These are phyloP conservation scores for Dasysyrphus tricinctus DNA, from an alignment of 2,888 invertebrate genomes.

Conservation along the genomic window DNA sequence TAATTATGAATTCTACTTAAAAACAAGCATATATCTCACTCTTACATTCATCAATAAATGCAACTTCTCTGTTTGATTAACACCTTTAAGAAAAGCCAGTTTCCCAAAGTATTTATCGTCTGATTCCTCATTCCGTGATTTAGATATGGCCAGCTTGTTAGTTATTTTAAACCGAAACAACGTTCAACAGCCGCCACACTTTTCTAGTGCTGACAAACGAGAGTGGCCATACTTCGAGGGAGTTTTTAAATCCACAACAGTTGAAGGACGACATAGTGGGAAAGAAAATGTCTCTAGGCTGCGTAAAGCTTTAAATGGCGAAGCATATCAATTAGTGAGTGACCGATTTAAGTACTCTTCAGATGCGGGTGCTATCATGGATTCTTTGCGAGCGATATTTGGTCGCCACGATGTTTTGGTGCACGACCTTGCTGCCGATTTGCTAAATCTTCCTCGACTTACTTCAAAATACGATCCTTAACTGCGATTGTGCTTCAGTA, in stretches of 20 bases:
- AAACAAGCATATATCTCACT: no score
- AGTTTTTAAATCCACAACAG: constrained; percentile 12
- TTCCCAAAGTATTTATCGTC: background rate
- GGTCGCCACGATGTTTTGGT: no score
- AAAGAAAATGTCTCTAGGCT: constrained; percentile 20
- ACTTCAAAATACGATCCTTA: constrained; percentile 23
- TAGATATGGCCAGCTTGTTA: background rate
- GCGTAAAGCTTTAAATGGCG: constrained; percentile 18
- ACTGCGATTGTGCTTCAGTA: no score
- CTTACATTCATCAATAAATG: no score
- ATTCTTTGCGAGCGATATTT: background rate
- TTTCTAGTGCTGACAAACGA: constrained; percentile 3
- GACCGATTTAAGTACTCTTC: constrained; percentile 24
- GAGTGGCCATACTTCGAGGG: constrained; percentile 21
- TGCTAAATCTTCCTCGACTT: constrained; percentile 4
- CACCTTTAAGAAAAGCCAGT: background rate
- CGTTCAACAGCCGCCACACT: constrained; percentile 2
- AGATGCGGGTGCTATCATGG: constrained; percentile 29
- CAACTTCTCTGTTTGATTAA: no score
- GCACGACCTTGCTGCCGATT: background rate
- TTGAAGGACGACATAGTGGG: constrained; percentile 8
- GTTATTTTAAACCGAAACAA: constrained; percentile 3
- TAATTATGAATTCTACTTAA: no score
- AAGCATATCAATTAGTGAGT: constrained; percentile 29
- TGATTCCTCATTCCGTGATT: background rate